Percentiles rank a stretch among this genome's conserved stretches.
Conservation (phyloP, 2,797 vertebrate genomes). For the Halcyon smyrnensis region DNA sequence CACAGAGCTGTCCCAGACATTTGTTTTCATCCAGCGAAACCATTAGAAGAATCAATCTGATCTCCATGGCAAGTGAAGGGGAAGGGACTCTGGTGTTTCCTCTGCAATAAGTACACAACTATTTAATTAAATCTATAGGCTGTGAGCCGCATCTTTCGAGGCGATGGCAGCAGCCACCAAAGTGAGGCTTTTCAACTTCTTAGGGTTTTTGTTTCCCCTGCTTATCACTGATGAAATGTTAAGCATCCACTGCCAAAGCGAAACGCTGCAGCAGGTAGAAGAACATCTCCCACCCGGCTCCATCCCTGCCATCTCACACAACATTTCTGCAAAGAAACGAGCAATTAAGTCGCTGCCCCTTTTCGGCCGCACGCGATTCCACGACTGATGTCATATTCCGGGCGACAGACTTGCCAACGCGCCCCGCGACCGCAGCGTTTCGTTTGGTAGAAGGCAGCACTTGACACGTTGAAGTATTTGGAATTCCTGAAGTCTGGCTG, state of each 20-base stretch:
- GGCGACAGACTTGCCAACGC: constrained; percentile 16
- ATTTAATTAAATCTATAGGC: constrained; percentile 18
- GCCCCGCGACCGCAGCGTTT: constrained; percentile 5
- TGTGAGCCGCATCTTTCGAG: background rate
- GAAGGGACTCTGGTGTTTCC: background rate
- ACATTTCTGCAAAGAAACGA: background rate
- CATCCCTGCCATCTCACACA: background rate
- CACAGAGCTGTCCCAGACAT: background rate
- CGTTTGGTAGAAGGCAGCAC: constrained; percentile 16
- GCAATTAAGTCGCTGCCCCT: constrained; percentile 21
- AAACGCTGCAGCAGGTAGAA: background rate
- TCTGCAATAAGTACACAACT: constrained; percentile 3
- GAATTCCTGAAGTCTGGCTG: constrained; percentile 65
- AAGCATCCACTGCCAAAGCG: background rate
- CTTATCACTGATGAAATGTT: background rate
- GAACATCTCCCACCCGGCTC: background rate
- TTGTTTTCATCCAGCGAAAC: background rate
- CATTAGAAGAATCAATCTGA: constrained; percentile 20
- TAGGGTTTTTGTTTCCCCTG: background rate
- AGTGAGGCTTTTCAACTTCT: background rate
- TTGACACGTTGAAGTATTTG: constrained; percentile 54
- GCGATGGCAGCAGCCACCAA: background rate
- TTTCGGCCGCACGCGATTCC: background rate
- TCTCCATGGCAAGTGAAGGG: constrained; percentile 8
- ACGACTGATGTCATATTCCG: background rate